These are phyloP conservation scores for Oceanites oceanicus DNA, from an alignment of 2,113 vertebrate species.

Conservation along the genomic window DNA sequence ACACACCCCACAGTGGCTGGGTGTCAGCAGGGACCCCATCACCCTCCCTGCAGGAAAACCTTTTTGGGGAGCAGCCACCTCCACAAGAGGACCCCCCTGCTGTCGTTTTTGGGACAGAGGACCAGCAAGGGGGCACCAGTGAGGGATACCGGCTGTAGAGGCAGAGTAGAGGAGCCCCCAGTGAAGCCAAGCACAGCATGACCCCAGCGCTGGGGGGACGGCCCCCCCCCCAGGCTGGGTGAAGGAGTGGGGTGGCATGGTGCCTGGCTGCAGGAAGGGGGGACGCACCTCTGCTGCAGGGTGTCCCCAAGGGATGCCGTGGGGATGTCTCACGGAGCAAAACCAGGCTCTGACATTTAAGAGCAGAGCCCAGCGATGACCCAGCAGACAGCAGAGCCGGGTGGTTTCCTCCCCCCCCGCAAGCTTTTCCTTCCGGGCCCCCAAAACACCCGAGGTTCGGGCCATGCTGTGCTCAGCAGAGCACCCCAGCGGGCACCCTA, in stretches of 20 bases:
- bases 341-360: neutral
- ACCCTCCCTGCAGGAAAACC: fast-evolving
- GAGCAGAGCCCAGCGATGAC: neutral
- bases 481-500: neutral
- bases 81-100: fast-evolving
- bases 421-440: neutral
- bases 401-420: fast-evolving
- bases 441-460: fast-evolving
- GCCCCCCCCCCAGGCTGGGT: too few species aligned
- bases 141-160: neutral
- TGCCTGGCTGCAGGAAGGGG: neutral
- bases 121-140: neutral
- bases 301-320: neutral
- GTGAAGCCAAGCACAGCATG: neutral
- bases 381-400: neutral
- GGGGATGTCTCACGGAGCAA: neutral
- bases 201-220: fast-evolving
- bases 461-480: neutral
- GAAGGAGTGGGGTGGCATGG: fast-evolving
- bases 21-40: neutral
- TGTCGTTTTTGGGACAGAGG: neutral
- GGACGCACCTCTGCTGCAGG: neutral
- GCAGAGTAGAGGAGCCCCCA: neutral
- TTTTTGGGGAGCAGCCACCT: neutral
- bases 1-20: fast-evolving